phyloP scores from a whole-genome alignment of 2,113 vertebrate genomes.

The Antechinus flavipes region DNA sequence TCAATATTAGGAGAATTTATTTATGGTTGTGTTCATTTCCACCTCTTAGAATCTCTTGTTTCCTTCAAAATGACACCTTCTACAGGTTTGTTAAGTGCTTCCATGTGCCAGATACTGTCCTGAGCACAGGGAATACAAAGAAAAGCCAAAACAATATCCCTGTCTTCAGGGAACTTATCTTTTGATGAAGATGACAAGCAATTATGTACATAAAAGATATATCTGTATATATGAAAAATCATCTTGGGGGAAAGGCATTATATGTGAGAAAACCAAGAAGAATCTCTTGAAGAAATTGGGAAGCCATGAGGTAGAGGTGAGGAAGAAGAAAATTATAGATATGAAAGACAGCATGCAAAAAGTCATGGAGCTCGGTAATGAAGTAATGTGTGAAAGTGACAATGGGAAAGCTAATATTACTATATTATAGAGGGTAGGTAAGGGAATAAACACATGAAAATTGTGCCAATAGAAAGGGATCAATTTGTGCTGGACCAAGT shows the following conservation, averaged over 20 bases:
- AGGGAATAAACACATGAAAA: neutral
- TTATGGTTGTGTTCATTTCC: too few species aligned
- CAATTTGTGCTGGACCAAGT: neutral
- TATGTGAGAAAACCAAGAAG: neutral
- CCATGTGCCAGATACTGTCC: too few species aligned
- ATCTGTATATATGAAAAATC: neutral
- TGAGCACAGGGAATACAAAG: too few species aligned
- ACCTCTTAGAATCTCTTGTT: too few species aligned
- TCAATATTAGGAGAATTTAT: too few species aligned
- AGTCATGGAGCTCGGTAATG: neutral
- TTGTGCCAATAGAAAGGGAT: neutral
- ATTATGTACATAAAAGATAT: neutral
- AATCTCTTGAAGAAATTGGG: neutral
- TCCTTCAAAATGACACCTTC: too few species aligned
- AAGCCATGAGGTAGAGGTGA: neutral
- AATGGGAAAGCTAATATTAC: neutral
- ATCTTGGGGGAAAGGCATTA: neutral
- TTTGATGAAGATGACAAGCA: too few species aligned
- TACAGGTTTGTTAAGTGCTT: too few species aligned
- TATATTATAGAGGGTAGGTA: neutral
- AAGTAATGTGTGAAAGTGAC: neutral
- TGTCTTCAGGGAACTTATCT: too few species aligned
- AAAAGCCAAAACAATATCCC: too few species aligned
- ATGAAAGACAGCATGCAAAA: neutral
- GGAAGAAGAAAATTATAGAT: neutral